These are phyloP conservation scores for Oreochromis tanganicae DNA, from an alignment of 2,113 vertebrate species.

Conservation along the genomic window DNA sequence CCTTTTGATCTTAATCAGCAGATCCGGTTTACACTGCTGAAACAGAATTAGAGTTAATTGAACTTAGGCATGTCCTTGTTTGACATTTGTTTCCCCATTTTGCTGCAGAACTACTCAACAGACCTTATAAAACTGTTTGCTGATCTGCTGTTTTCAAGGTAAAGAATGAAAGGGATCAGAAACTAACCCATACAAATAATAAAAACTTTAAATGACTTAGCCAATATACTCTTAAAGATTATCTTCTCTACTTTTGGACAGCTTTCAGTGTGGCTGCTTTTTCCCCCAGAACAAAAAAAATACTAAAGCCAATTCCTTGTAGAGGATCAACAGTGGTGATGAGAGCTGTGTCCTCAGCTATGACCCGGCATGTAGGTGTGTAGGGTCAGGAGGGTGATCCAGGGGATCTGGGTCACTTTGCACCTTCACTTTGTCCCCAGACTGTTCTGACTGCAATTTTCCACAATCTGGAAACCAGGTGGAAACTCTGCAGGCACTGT, in stretches of 20 bases:
- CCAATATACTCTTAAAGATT: rapidly evolving
- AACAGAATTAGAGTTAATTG: neutral
- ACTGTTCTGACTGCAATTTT: neutral
- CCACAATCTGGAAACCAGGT: neutral
- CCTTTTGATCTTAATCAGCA: neutral
- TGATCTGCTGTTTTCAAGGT: neutral
- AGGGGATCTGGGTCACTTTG: neutral
- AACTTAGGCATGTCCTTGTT: rapidly evolving
- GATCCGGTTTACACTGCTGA: rapidly evolving
- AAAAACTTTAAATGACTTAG: neutral
- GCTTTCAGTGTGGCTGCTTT: neutral
- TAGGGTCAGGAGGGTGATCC: neutral
- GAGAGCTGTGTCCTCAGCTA: neutral
- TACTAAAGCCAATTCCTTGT: neutral
- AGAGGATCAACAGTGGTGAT: neutral
- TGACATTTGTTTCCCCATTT: neutral
- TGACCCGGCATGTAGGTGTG: neutral
- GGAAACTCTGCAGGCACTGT: neutral
- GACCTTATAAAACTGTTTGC: neutral
- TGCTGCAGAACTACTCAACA: neutral
- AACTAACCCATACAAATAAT: neutral
- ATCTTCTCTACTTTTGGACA: neutral
- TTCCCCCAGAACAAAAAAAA: rapidly evolving
- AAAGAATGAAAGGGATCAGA: neutral
- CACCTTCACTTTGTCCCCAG: neutral